Conservation (phyloP, 2,888 invertebrate genomes). For the Thecophora atra region DNA sequence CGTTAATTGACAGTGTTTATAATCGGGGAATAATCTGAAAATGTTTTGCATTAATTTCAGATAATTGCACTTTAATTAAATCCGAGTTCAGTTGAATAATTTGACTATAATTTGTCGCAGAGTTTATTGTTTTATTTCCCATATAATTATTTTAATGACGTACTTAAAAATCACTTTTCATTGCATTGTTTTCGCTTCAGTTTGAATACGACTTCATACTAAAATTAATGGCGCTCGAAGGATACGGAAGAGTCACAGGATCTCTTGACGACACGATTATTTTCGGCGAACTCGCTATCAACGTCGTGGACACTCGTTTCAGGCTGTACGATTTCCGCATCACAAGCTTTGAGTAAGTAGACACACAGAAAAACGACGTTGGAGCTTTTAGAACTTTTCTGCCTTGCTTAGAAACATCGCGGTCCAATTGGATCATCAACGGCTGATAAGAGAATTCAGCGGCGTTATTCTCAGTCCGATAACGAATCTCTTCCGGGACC, state of each 20-base stretch:
- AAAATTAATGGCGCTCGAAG: constrained; percentile 59
- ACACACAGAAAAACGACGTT: background rate
- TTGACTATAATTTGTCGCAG: too few species aligned
- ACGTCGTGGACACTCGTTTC: constrained; percentile 55
- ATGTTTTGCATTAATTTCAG: too few species aligned
- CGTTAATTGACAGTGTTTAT: background rate
- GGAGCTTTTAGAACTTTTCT: background rate
- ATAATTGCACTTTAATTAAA: too few species aligned
- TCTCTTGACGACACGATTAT: constrained; percentile 59
- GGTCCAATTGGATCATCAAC: constrained; percentile 60
- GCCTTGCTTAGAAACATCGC: constrained; percentile 55
- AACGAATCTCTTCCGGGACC: constrained; percentile 61
- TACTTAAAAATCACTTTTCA: background rate
- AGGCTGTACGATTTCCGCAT: constrained; percentile 61
- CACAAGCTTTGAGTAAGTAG: constrained; percentile 58
- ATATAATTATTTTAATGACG: too few species aligned
- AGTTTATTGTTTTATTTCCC: too few species aligned
- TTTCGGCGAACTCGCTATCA: constrained; percentile 60
- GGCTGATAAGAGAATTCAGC: constrained; percentile 58
- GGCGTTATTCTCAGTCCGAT: constrained; percentile 64
- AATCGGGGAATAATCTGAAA: too few species aligned
- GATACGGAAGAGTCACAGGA: constrained; percentile 61
- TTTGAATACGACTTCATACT: constrained; percentile 62
- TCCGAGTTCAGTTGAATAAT: too few species aligned
- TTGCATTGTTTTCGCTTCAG: constrained; percentile 46